Percentiles rank a stretch among this genome's conserved stretches.
Evolutionary conservation across 2,113 vertebrate genomes (phyloP).

Genomic region (Thamnaconus septentrionalis): DNA sequence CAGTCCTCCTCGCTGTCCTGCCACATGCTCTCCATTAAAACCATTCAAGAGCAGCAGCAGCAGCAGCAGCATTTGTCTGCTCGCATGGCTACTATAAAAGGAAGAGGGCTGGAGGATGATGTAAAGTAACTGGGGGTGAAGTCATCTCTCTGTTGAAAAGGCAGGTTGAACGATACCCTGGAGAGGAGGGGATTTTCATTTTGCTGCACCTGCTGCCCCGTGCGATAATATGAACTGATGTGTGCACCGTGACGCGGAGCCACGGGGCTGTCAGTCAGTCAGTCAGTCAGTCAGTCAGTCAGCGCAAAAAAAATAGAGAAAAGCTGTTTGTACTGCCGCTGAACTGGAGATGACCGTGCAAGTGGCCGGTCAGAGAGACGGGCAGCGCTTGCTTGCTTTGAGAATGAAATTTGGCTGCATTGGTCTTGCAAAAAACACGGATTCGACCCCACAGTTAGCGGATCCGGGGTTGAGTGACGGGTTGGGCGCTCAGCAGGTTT

Average conservation of each 20-base stretch:
- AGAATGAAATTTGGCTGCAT: constrained; percentile 45
- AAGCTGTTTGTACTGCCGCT: constrained; percentile 28
- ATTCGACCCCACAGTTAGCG: constrained; percentile 20
- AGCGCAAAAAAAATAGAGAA: constrained; percentile 22
- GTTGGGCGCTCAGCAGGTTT: not conserved
- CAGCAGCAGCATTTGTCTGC: constrained; percentile 14
- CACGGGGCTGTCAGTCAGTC: constrained; percentile 27
- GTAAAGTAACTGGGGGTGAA: constrained; percentile 34
- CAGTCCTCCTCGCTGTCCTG: constrained; percentile 12
- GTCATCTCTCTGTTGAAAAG: constrained; percentile 30
- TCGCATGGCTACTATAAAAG: constrained; percentile 5
- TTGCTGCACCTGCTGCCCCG: constrained; percentile 35
- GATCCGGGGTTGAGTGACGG: constrained; percentile 2
- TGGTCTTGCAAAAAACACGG: constrained; percentile 53
- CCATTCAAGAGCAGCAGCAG: constrained; percentile 16
- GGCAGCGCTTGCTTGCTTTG: too few relatives aligned
- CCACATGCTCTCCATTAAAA: not conserved
- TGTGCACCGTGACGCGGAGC: constrained; percentile 49
- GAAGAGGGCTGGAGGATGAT: constrained; percentile 18
- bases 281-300: not conserved
- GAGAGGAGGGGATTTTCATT: constrained; percentile 35
- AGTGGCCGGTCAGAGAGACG: constrained; percentile 44
- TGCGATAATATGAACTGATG: constrained; percentile 48
- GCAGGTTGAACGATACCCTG: constrained; percentile 28
- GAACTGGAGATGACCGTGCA: constrained; percentile 49